phyloP scores from a whole-genome alignment of 2,888 invertebrate genomes.

The Rhabditophanes sp. region DNA sequence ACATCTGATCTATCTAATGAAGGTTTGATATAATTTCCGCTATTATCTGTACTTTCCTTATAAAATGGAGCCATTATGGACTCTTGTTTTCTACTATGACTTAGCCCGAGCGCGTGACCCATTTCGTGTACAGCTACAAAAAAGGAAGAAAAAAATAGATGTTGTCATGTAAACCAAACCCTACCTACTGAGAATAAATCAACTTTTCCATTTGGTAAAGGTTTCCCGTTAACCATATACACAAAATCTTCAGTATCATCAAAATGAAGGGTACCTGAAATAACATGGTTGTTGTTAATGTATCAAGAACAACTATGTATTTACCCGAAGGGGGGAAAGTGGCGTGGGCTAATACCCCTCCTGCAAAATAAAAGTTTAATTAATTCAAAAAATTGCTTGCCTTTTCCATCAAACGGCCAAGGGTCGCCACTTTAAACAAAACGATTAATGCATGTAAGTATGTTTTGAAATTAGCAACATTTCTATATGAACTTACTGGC shows the following conservation, averaged over 20 bases:
- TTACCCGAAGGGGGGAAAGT: too few species aligned
- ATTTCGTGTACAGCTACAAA: slow-evolving; percentile 42
- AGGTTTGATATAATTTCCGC: slow-evolving; percentile 20
- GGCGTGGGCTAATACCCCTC: slow-evolving; percentile 41
- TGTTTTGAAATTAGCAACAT: too few species aligned
- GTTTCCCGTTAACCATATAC: slow-evolving; percentile 31
- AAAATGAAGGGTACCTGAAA: too few species aligned
- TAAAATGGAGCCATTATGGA: slow-evolving; percentile 44
- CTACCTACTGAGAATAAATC: neutral
- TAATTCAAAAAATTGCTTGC: slow-evolving; percentile 8
- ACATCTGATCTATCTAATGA: slow-evolving; percentile 23
- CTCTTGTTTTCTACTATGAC: slow-evolving; percentile 27
- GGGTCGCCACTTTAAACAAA: slow-evolving; percentile 24
- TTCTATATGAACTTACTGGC: slow-evolving; percentile 18
- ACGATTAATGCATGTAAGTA: neutral
- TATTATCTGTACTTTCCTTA: slow-evolving; percentile 27
- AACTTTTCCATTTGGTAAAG: slow-evolving; percentile 12
- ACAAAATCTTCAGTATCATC: slow-evolving; percentile 35
- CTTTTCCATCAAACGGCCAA: slow-evolving; percentile 39
- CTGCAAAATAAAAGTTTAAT: slow-evolving; percentile 10
- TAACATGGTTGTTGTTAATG: too few species aligned
- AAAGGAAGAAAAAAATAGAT: slow-evolving; percentile 1
- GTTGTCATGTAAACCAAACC: neutral
- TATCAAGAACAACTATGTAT: too few species aligned
- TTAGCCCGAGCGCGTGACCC: slow-evolving; percentile 21